Base-by-base conservation (phyloP, 2,797 vertebrate genomes). In the Myiothlypis coronata region DNA sequence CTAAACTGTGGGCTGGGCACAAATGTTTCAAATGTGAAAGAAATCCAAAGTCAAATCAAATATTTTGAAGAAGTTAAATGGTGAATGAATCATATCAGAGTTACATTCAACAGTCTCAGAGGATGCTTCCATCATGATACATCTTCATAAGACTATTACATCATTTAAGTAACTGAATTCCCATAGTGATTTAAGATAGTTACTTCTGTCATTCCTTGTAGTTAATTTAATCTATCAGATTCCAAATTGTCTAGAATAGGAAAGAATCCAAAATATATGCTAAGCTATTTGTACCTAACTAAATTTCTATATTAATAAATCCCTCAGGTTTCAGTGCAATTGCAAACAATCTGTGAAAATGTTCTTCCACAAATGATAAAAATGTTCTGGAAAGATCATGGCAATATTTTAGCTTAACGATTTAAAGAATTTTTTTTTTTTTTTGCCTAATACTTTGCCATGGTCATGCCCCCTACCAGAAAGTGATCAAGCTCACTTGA, bases 191-290 rank as follows among this genome's bases (percentile, higher is more conserved):
- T 91, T 83, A 89, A 89, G 50, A 83, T 23, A 60, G 79, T 47
- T 93, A 16, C 34, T 93, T 85, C 49, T 83, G 24, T 82, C 76
- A 67, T 94, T 87, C 22, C 16, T 83, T 69, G 65, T 64, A 41
- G 17, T 88, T 89, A 90, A 94, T 71, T 90, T 86, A 86, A 94
- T 88, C 61, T 83, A 44, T 85, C 79, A 85, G 65, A n/a, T 86
- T 90, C 75, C 68, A 93, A 89, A 89, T 44, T 93, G 76, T 71
- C 91, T 94, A 90, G 53, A 93, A 89, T 49, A 88, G 27, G 65
- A 83, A 89, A 72, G 61, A 93, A 75, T 71, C 27, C 11, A 72
- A 91, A 94, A 85, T 78, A 75, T 32, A 83, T 53, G 59, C 57
- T 57, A 81, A 89, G 11, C 11, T 75, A 55, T 90, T 95, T 85